Base-by-base conservation (phyloP, 2,797 vertebrate genomes). In the Sebastes reedi region DNA sequence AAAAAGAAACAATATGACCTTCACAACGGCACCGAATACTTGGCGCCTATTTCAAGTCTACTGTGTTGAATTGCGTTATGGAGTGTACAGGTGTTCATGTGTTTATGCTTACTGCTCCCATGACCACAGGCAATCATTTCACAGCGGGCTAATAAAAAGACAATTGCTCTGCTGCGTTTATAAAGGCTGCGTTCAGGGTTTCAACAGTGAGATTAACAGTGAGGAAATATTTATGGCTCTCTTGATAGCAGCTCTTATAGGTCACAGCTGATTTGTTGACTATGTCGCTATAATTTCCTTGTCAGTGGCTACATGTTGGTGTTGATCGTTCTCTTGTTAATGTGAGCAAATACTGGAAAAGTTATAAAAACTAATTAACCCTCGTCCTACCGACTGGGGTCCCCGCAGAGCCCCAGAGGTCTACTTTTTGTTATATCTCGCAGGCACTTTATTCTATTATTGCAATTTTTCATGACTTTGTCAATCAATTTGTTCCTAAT, bases 81-180 rank as follows among this genome's bases (percentile, higher is more conserved):
- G 20, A 61, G 52, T 42, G 52, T 42, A 32, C 75, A 68, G 50
- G 58, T 52, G 50, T 79, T 87, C 56, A 72, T 87, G 76, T 84
- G 75, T 85, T 84, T 59, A 72, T 80, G 68, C 71, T 60, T 18
- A 56, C 77, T 76, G 81, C 81, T 86, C 79, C 68, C 67, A 30
- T 75, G 75, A 84, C 81, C 75, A 72, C 65, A 82, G 82, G 66
- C 73, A 14, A 67, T 81, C 56, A 62, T 84, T 72, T 80, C 75
- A 64, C 80, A 88, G 88, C 70, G 5, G 74, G 84, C 83, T 85
- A 89, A 91, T 86, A 77, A 79, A 88, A 84, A 88, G 69, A 74
- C 82, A 68, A 75, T 75, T 82, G 83, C 78, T 83, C 68, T n/a
- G 29, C 67, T 73, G 81, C 68, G 29, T 83, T 79, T 84, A 72